Conservation (phyloP, 2,113 vertebrate genomes). For the Hassar affinis region DNA sequence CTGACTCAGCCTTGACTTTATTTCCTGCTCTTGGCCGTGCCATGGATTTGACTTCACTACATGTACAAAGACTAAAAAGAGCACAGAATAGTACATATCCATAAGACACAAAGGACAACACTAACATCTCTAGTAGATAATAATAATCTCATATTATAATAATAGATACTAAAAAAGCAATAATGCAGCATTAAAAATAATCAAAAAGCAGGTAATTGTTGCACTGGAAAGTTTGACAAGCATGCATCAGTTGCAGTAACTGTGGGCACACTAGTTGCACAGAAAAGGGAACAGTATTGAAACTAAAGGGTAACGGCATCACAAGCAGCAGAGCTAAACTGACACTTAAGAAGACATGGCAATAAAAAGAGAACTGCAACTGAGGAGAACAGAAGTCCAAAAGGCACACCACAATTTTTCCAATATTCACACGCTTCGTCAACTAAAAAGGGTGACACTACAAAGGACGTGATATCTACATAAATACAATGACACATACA, state of each 20-base stretch:
- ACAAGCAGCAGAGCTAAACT: neutral
- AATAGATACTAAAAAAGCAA: too few species aligned
- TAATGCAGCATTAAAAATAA: neutral
- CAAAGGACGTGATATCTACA: neutral
- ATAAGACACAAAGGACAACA: neutral
- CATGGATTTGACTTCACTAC: neutral
- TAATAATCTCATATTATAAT: neutral
- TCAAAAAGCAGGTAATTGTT: neutral
- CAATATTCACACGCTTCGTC: neutral
- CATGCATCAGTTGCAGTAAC: neutral
- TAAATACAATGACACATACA: neutral
- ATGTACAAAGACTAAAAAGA: neutral
- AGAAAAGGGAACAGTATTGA: neutral
- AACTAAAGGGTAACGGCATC: neutral
- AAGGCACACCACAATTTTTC: neutral
- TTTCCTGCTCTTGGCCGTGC: neutral
- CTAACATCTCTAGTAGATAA: neutral
- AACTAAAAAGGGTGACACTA: neutral
- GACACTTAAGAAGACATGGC: neutral
- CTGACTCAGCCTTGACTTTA: neutral
- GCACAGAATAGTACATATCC: neutral
- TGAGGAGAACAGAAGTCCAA: neutral
- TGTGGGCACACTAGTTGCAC: neutral
- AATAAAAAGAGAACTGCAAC: neutral
- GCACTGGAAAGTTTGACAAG: neutral